Conservation (phyloP, 2,797 vertebrate species). For the Lophotriccus pileatus region DNA sequence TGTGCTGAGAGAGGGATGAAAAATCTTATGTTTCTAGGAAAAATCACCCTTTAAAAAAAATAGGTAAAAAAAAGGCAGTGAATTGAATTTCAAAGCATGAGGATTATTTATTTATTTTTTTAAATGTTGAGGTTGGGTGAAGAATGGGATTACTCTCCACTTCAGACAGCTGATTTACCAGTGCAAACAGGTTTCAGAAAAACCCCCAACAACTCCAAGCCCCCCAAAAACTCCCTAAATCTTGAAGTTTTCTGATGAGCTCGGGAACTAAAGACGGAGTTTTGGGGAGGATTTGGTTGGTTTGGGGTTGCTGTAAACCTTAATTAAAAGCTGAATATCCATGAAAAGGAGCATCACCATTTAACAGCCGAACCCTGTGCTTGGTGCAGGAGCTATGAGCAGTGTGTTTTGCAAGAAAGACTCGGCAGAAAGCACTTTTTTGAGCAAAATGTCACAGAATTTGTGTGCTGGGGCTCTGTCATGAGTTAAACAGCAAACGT, state of each 20-base stretch:
- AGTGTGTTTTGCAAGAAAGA: neutral
- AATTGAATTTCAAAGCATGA: neutral
- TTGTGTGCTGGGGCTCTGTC: fast-evolving
- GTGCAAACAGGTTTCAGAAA: neutral
- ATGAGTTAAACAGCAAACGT: neutral
- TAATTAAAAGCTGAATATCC: neutral
- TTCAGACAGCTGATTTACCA: neutral
- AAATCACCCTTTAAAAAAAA: neutral
- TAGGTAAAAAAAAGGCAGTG: no score
- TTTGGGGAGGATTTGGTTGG: neutral
- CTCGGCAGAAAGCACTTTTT: neutral
- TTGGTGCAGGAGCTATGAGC: neutral
- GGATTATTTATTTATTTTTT: neutral
- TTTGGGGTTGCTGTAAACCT: neutral
- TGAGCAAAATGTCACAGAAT: fast-evolving
- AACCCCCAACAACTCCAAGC: fast-evolving
- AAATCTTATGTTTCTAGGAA: neutral
- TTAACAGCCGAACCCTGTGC: neutral
- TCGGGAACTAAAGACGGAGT: neutral
- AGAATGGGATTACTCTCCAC: neutral
- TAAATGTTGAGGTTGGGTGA: neutral
- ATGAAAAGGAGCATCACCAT: neutral
- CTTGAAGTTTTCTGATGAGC: neutral
- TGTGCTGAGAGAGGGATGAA: neutral
- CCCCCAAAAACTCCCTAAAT: fast-evolving